Evolutionary conservation across 2,113 vertebrate genomes (phyloP).

Genomic region (Lynx canadensis): DNA sequence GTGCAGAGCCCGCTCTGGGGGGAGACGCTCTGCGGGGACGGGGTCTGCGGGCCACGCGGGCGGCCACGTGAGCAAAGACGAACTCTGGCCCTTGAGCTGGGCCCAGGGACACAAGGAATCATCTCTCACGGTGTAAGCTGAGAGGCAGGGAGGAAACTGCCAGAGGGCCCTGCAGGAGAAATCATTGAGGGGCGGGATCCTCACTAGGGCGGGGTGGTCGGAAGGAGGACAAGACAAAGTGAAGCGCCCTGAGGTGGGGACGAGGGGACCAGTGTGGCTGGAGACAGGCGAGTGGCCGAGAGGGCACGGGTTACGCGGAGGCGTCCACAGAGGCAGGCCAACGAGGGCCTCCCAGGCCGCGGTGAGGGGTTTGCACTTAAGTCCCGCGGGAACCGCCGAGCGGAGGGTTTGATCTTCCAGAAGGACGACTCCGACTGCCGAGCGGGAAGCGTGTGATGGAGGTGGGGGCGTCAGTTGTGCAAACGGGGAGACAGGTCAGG

Average conservation of each 20-base stretch:
- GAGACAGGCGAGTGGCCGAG: not conserved
- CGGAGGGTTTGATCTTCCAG: not conserved
- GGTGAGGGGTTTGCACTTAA: rapidly evolving
- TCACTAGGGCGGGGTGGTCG: not conserved
- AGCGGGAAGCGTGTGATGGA: not conserved
- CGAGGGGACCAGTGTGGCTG: rapidly evolving
- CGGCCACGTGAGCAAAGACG: rapidly evolving
- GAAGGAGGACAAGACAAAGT: not conserved
- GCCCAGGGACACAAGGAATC: rapidly evolving
- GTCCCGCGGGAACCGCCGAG: not conserved
- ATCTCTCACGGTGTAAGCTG: rapidly evolving
- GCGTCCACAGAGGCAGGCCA: rapidly evolving
- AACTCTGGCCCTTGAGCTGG: not conserved
- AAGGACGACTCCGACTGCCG: not conserved
- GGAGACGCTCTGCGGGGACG: rapidly evolving
- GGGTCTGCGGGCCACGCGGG: not conserved
- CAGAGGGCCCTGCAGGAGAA: not conserved
- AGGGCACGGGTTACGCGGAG: rapidly evolving
- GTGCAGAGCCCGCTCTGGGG: not conserved
- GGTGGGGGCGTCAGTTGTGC: not conserved
- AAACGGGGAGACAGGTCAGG: not conserved
- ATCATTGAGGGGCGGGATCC: not conserved
- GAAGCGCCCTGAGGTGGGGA: no score
- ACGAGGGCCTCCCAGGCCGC: not conserved
- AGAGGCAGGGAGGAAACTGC: not conserved